phyloP scores from a whole-genome alignment of 2,113 vertebrate species.

The Meleagris gallopavo region DNA sequence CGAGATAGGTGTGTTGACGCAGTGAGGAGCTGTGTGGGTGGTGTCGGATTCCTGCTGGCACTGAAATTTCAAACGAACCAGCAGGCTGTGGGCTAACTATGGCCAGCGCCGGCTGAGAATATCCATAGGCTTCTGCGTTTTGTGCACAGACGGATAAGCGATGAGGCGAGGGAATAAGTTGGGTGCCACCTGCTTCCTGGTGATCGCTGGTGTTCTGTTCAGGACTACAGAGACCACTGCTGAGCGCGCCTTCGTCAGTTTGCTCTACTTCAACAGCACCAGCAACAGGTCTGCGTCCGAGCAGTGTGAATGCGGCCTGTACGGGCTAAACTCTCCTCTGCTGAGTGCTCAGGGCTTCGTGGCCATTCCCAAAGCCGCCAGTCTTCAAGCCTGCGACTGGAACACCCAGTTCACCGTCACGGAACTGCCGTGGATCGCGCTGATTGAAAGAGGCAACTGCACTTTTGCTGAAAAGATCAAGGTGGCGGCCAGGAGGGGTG shows the following conservation, averaged over 20 bases:
- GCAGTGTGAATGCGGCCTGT: constrained; percentile 71
- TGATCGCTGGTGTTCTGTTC: not conserved
- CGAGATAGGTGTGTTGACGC: constrained; percentile 56
- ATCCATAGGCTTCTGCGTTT: not conserved
- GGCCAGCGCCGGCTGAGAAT: not conserved
- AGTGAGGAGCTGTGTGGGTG: constrained; percentile 33
- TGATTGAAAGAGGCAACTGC: constrained; percentile 91
- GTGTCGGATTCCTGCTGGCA: constrained; percentile 73
- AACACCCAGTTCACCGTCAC: constrained; percentile 62
- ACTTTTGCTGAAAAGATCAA: constrained; percentile 87
- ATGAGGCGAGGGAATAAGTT: constrained; percentile 50
- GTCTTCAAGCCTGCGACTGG: constrained; percentile 71
- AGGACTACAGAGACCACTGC: not conserved
- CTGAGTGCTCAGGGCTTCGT: constrained; percentile 63
- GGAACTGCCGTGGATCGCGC: constrained; percentile 82
- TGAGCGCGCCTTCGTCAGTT: constrained; percentile 58
- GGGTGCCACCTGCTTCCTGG: not conserved
- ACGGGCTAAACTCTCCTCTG: constrained; percentile 75
- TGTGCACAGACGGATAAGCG: constrained; percentile 33
- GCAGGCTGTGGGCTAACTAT: not conserved
- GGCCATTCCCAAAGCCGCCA: constrained; percentile 55
- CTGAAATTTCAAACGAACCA: constrained; percentile 74
- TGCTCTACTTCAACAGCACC: constrained; percentile 61
- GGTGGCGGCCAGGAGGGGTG: constrained; percentile 75
- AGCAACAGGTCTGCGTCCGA: constrained; percentile 55